Evolutionary conservation across 2,797 vertebrate genomes (phyloP).

Genomic region (Rhyacichthys aspro): DNA sequence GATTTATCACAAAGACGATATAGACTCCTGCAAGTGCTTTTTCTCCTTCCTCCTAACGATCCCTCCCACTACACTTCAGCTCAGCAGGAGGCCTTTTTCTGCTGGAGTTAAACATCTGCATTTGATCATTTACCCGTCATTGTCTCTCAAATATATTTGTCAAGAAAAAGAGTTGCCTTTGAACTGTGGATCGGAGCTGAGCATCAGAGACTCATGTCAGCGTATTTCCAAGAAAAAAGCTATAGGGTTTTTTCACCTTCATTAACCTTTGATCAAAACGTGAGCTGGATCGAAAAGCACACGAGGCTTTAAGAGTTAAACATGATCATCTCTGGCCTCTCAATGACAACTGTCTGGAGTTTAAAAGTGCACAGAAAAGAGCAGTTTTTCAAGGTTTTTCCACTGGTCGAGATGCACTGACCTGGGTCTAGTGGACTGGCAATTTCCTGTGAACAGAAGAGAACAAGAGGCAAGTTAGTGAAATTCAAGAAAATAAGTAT

Average conservation of each 20-base stretch:
- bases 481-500: not conserved
- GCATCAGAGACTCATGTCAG: conserved; percentile 7
- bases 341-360: conserved; percentile 19
- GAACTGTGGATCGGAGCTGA: not conserved
- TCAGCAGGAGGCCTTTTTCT: conserved; percentile 34
- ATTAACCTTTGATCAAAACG: conserved; percentile 34
- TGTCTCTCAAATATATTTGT: conserved; percentile 47
- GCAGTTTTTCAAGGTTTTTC: conserved; percentile 32
- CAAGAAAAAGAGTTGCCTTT: conserved; percentile 12
- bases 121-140: conserved; percentile 41
- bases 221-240: conserved; percentile 23
- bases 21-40: conserved; percentile 56
- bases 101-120: conserved; percentile 35
- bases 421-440: conserved; percentile 62
- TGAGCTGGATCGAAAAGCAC: conserved; percentile 10
- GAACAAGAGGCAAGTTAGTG: conserved; percentile 11
- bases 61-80: conserved; percentile 67
- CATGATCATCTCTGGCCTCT: not conserved
- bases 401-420: conserved; percentile 60
- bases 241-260: conserved; percentile 1
- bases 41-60: conserved; percentile 63
- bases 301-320: conserved; percentile 25
- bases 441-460: conserved; percentile 62
- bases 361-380: conserved; percentile 34
- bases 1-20: conserved; percentile 68